Conservation (phyloP, 2,113 vertebrate genomes). For the Microtus oregoni region DNA sequence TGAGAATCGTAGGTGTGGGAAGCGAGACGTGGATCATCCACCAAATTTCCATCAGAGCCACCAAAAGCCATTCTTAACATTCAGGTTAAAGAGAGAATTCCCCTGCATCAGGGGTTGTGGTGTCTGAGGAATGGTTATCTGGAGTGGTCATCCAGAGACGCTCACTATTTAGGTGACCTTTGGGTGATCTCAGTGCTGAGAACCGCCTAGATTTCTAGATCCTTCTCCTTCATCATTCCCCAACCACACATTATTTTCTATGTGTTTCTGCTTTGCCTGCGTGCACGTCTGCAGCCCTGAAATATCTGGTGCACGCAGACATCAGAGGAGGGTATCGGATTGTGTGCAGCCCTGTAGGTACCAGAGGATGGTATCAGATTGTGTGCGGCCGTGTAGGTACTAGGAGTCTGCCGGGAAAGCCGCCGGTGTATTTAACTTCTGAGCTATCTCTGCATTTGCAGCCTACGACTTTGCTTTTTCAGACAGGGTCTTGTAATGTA, state of each 20-base stretch:
- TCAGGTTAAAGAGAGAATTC: not conserved
- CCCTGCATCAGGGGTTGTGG: not conserved
- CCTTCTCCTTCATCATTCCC: too few species aligned
- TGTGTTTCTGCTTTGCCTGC: not conserved
- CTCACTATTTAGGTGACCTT: not conserved
- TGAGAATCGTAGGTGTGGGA: not conserved
- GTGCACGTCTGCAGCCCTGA: not conserved
- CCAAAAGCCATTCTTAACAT: not conserved
- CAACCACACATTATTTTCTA: not conserved
- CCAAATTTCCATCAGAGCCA: not conserved
- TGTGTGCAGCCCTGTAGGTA: too few species aligned
- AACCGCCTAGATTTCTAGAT: not conserved
- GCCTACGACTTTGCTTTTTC: not conserved
- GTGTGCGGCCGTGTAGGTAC: fast-evolving
- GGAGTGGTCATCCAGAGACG: not conserved
- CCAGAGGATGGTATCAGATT: not conserved
- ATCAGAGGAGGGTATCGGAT: not conserved
- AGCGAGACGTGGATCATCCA: too few species aligned
- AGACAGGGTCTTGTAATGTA: not conserved
- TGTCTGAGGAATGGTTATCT: not conserved
- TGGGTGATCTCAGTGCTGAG: not conserved
- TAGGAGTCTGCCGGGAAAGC: not conserved
- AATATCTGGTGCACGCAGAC: not conserved
- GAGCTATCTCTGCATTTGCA: not conserved
- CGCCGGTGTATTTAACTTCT: not conserved